Base-by-base conservation (phyloP, 2,113 vertebrate species). In the Equus quagga region DNA sequence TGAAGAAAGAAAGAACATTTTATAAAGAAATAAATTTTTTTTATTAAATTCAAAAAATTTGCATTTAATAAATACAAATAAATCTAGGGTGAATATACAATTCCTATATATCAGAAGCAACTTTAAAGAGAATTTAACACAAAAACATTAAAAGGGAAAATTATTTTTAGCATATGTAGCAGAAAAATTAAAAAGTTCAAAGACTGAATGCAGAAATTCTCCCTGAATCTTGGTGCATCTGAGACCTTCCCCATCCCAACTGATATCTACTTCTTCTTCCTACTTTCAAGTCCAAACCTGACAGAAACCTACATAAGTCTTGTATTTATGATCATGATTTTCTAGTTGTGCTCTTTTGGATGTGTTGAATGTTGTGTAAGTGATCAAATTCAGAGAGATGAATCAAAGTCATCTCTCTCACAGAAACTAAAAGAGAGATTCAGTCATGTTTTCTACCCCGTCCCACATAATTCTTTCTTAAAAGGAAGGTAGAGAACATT, bases 331-430 rank as follows among this genome's bases (percentile, higher is more conserved):
- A 99, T 99, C 87, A 99, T 99, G 99, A 99, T 99, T 99, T 93
- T 98, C 99, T 98, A 99, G 99, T 96, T 99, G 99, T 73, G 98
- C 99, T 98, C 99, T 99, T 83, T 97, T 99, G 98, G 99, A 99
- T 98, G 84, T 99, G 95, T 99, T 99, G 99, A 99, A 99, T 97
- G 28, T 99, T 88, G 99, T 99, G 98, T 99, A 99, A 99, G 99
- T 99, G 99, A 98, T 99, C 92, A 99, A 99, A 99, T 41, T 99
- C 99, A 62, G 99, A 99, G 65, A 99, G 99, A 94, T 99, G 99
- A 98, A 99, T 99, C 98, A 99, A 98, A 97, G 99, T 99, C 80
- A 98, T 99, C 97, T 98, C 97, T 89, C 98, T 99, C 7, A 82
- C 9, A 56, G 18, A 58, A 64, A 1, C 8, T 58, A 12, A 44